Percentiles rank a stretch among this genome's conserved stretches.
Conservation (phyloP, 2,888 invertebrate genomes). For the Heteromurus nitidus region DNA sequence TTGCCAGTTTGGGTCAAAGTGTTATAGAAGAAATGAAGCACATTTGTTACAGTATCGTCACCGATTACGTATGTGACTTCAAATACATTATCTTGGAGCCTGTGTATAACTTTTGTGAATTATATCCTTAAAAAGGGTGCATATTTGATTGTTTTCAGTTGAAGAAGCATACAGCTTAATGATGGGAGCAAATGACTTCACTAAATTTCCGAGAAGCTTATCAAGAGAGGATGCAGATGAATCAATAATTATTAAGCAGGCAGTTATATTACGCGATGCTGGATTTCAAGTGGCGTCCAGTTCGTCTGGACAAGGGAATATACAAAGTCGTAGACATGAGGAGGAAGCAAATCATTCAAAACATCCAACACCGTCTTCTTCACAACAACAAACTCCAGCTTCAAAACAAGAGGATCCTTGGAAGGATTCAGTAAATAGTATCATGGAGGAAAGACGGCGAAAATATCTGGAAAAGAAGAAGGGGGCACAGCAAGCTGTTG, state of each 20-base stretch:
- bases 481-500: background rate
- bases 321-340: no score
- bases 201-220: slow-evolving; percentile 77
- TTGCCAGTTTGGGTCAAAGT: slow-evolving; percentile 86
- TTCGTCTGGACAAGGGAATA: background rate
- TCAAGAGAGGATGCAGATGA: slow-evolving; percentile 75
- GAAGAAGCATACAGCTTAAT: slow-evolving; percentile 80
- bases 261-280: slow-evolving; percentile 78
- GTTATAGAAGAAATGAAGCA: slow-evolving; percentile 88
- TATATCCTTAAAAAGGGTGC: slow-evolving; percentile 34
- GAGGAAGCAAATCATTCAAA: background rate
- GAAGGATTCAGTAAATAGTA: slow-evolving; percentile 16
- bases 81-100: background rate
- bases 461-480: slow-evolving; percentile 21
- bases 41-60: slow-evolving; percentile 90
- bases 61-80: slow-evolving; percentile 82
- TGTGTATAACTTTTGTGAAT: background rate
- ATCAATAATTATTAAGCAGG: slow-evolving; percentile 80
- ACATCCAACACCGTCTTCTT: background rate
- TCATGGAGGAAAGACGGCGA: slow-evolving; percentile 28
- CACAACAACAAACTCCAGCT: background rate
- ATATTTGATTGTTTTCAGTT: slow-evolving; percentile 78
- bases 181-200: slow-evolving; percentile 74
- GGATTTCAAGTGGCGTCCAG: slow-evolving; percentile 23
- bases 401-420: background rate